These are phyloP conservation scores for Zapornia atra DNA, from an alignment of 2,113 vertebrate genomes.

Conservation along the genomic window DNA sequence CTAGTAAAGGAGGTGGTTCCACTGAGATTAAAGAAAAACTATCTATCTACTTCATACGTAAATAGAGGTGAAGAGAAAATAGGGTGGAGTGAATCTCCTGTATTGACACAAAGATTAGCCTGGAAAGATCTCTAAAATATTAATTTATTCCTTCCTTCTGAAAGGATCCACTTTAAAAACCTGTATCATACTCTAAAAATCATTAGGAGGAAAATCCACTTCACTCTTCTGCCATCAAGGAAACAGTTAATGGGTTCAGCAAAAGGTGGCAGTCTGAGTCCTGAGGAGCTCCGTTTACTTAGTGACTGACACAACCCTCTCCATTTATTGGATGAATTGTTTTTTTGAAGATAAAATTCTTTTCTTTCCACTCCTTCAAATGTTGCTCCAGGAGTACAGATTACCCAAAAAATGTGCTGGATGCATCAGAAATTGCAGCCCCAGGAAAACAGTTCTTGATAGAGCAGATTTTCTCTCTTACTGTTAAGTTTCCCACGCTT, in stretches of 20 bases:
- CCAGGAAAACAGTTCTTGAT: conserved; percentile 71
- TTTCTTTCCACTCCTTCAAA: conserved; percentile 61
- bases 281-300: conserved; percentile 49
- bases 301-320: neutral
- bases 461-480: conserved; percentile 55
- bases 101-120: neutral
- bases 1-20: neutral
- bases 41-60: neutral
- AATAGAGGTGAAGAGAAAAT: neutral
- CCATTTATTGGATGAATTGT: conserved; percentile 50
- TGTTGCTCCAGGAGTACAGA: conserved; percentile 57
- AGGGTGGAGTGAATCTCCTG: neutral
- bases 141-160: neutral
- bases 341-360: conserved; percentile 68
- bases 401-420: conserved; percentile 71
- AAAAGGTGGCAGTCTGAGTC: conserved; percentile 35
- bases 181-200: neutral
- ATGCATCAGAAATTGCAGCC: conserved; percentile 69
- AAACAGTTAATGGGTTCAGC: conserved; percentile 45
- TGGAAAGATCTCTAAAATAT: neutral
- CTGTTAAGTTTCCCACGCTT: conserved; percentile 73
- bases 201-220: conserved; percentile 59
- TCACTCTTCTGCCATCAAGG: conserved; percentile 65
- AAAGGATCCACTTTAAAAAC: conserved; percentile 24
- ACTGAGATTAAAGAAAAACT: neutral